A percentile compares a stretch with the other conserved stretches of the same genome.
These are phyloP conservation scores for Bombus waltoni DNA, from an alignment of 1,140 invertebrate species.

Conservation along the genomic window DNA sequence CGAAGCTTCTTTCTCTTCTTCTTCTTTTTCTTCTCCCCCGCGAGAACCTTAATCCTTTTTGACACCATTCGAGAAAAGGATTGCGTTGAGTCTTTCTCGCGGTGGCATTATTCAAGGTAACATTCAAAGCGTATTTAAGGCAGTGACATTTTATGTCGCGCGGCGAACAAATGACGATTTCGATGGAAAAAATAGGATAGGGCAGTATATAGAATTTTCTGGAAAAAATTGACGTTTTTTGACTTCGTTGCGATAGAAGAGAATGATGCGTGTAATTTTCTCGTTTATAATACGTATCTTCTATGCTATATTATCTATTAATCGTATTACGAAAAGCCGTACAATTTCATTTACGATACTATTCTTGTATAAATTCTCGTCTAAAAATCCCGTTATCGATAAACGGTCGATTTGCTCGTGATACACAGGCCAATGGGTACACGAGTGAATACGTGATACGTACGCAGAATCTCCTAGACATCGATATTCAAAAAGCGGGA, in stretches of 20 bases:
- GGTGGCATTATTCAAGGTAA: neutral
- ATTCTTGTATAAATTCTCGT: too few species aligned
- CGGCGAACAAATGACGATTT: neutral
- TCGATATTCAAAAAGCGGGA: conserved; percentile 64
- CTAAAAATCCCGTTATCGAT: conserved; percentile 30
- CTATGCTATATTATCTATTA: too few species aligned
- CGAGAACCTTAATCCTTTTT: conserved; percentile 58
- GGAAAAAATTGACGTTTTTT: too few species aligned
- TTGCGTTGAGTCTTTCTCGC: conserved; percentile 8
- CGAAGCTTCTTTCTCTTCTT: conserved; percentile 22
- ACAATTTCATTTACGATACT: too few species aligned
- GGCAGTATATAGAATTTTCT: neutral
- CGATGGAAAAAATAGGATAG: neutral
- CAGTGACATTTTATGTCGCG: neutral
- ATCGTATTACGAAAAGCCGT: too few species aligned
- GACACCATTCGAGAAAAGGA: conserved; percentile 37
- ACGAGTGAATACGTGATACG: conserved; percentile 49
- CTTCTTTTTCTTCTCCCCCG: neutral
- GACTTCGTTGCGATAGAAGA: too few species aligned
- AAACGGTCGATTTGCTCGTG: conserved; percentile 31
- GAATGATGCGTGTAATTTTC: too few species aligned
- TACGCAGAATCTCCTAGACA: conserved; percentile 40
- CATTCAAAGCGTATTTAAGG: neutral
- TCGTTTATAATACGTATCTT: too few species aligned
- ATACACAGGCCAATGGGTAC: conserved; percentile 5